phyloP scores from a whole-genome alignment of 37 sponge, comb jelly and placozoan genomes.

The Beroe forskalii region DNA sequence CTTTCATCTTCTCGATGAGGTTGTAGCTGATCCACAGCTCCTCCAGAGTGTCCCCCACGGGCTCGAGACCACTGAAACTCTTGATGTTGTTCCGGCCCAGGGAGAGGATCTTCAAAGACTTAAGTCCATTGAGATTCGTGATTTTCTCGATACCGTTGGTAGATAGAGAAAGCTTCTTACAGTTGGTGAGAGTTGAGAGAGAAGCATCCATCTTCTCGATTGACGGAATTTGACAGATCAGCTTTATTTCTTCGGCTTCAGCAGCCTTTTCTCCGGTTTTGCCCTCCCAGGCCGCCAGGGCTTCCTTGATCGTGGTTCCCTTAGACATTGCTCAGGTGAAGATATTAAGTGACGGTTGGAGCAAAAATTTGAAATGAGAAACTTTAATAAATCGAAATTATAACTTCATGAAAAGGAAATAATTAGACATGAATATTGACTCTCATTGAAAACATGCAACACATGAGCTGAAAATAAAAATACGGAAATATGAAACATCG shows the following conservation, averaged over 20 bases:
- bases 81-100: slow-evolving; percentile 93
- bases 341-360: no score
- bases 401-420: not conserved
- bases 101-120: slow-evolving; percentile 84
- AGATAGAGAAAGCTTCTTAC: slow-evolving; percentile 86
- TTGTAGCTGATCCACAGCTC: slow-evolving; percentile 98
- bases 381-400: no score
- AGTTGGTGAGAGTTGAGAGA: slow-evolving; percentile 78
- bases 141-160: slow-evolving; percentile 96
- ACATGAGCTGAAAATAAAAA: no score
- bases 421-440: not conserved
- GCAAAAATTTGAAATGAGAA: no score
- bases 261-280: slow-evolving; percentile 79
- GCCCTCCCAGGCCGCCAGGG: slow-evolving; percentile 69
- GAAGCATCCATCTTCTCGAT: slow-evolving; percentile 98
- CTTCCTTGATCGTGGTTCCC: slow-evolving; percentile 87
- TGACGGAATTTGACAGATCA: slow-evolving; percentile 87
- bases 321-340: slow-evolving; percentile 73
- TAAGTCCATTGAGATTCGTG: slow-evolving; percentile 93
- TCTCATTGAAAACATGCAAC: no score
- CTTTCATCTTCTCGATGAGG: slow-evolving; percentile 92
- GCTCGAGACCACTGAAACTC: slow-evolving; percentile 89
- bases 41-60: slow-evolving; percentile 90
- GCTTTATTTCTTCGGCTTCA: slow-evolving; percentile 77
- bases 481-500: no score